phyloP scores from a whole-genome alignment of 2,797 vertebrate species.

The Phrynocephalus guinanensis region DNA sequence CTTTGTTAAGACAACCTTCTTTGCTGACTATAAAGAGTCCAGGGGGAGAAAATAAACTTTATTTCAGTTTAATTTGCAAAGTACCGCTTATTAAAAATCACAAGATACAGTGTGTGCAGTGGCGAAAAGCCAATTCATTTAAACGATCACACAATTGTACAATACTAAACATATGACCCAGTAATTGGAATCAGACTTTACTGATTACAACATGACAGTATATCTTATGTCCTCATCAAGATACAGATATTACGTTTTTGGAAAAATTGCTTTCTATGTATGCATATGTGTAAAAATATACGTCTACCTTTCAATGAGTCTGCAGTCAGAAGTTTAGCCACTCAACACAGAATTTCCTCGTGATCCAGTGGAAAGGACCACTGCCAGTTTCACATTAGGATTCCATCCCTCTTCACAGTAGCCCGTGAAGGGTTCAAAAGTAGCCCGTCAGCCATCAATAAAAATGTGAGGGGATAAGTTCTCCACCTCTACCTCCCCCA shows the following conservation, averaged over 20 bases:
- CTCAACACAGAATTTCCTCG: neutral
- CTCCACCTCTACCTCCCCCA: too few species aligned
- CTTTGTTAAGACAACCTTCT: neutral
- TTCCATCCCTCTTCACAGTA: neutral
- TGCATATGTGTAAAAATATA: too few species aligned
- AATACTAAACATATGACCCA: conserved; percentile 14
- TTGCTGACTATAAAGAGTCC: neutral
- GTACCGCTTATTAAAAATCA: conserved; percentile 30
- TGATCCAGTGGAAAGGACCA: neutral
- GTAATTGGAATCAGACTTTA: conserved; percentile 44
- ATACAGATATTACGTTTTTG: neutral
- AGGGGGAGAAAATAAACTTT: conserved; percentile 9
- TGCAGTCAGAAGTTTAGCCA: neutral
- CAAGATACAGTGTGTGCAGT: neutral
- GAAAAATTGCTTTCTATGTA: neutral
- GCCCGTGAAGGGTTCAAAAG: too few species aligned
- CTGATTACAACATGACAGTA: neutral
- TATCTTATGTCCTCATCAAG: neutral
- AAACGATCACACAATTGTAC: conserved; percentile 21
- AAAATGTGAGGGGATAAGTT: too few species aligned
- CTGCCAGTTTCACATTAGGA: neutral
- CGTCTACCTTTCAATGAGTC: neutral
- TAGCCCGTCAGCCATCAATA: too few species aligned
- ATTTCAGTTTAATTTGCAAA: conserved; percentile 40
- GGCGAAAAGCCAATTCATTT: conserved; percentile 33